Evolutionary conservation across 2,888 invertebrate genomes (phyloP).

Genomic region (Coleophora flavipennella): DNA sequence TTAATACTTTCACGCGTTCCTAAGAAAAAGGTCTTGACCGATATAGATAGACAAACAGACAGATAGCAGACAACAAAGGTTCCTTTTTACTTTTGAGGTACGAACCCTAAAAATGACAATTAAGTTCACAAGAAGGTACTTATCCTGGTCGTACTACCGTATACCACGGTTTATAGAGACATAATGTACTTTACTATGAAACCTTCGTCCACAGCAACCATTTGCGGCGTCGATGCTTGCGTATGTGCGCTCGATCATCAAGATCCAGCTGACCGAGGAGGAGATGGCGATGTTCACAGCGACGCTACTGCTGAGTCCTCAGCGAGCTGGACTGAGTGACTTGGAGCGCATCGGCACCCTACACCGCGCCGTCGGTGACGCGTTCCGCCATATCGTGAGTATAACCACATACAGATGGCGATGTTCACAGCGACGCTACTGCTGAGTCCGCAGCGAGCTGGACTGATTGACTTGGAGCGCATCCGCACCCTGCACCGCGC

Average conservation of each 20-base stretch:
- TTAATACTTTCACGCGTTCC: too few species aligned
- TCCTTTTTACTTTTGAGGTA: too few species aligned
- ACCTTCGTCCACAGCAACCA: conserved; percentile 77
- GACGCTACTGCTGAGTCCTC: conserved; percentile 85
- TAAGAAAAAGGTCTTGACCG: too few species aligned
- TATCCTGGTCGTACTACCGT: too few species aligned
- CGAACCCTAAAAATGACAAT: too few species aligned
- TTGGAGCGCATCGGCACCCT: conserved; percentile 74
- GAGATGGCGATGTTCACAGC: conserved; percentile 93
- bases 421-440: conserved; percentile 90
- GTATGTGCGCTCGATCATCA: conserved; percentile 83
- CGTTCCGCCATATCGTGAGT: conserved; percentile 74
- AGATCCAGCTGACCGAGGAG: conserved; percentile 86
- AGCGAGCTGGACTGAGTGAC: conserved; percentile 86
- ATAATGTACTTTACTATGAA: too few species aligned
- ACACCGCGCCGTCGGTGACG: conserved; percentile 83
- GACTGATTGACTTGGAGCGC: conserved; percentile 79
- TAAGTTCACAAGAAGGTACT: too few species aligned
- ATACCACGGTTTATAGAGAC: too few species aligned
- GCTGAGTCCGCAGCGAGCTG: conserved; percentile 84
- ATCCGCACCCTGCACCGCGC: conserved; percentile 77
- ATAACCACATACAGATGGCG: too few species aligned
- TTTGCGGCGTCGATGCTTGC: conserved; percentile 88
- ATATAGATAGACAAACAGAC: too few species aligned
- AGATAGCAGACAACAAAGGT: too few species aligned